phyloP scores from a whole-genome alignment of 2,888 invertebrate genomes.

The Catocala nupta region DNA sequence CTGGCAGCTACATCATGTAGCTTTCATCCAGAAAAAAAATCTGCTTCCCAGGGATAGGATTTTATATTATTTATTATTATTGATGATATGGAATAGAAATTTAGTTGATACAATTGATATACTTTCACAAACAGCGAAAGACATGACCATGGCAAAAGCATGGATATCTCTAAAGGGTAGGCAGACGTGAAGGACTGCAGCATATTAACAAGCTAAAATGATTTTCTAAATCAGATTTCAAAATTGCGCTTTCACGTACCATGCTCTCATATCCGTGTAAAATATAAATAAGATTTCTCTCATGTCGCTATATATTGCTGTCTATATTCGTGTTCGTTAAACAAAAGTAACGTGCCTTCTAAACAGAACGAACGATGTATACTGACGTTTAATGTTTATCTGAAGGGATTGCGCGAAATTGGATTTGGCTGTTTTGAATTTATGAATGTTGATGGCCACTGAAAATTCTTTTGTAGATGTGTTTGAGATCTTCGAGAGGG shows the following conservation, averaged over 20 bases:
- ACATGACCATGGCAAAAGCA: too few relatives aligned
- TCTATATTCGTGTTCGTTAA: conserved; percentile 21
- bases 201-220: conserved; percentile 1
- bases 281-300: conserved; percentile 24
- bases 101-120: too few relatives aligned
- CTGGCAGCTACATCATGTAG: too few relatives aligned
- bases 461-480: conserved; percentile 23
- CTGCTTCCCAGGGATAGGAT: too few relatives aligned
- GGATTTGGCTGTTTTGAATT: conserved; percentile 26
- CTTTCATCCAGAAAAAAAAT: too few relatives aligned
- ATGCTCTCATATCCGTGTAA: conserved; percentile 6
- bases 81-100: too few relatives aligned
- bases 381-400: conserved; percentile 36
- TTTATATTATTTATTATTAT: too few relatives aligned
- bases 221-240: conserved; percentile 19
- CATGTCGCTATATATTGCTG: conserved; percentile 31
- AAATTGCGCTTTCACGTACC: conserved; percentile 11
- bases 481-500: neutral
- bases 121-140: too few relatives aligned
- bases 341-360: conserved; percentile 11
- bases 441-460: conserved; percentile 20
- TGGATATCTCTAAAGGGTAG: too few relatives aligned
- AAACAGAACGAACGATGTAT: conserved; percentile 38
- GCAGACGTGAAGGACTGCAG: too few relatives aligned
- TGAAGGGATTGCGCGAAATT: conserved; percentile 22